Conservation (phyloP, 2,888 invertebrate genomes). For the Norana najaformis region DNA sequence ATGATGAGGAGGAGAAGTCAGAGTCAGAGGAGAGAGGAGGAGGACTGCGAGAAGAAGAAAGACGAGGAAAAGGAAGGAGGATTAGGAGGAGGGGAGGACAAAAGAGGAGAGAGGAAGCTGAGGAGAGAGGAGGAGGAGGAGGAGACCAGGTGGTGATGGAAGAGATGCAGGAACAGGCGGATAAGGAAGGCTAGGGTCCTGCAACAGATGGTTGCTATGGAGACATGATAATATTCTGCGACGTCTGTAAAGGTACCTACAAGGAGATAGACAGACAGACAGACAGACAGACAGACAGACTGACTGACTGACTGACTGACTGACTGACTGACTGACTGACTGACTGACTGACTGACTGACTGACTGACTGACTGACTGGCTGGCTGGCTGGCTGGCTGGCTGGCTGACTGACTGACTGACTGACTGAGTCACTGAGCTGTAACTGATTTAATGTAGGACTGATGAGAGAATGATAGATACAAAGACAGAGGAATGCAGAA, state of each 20-base stretch:
- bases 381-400: not conserved
- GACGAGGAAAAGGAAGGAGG: not conserved
- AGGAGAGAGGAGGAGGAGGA: not conserved
- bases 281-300: not conserved
- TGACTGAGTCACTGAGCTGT: not conserved
- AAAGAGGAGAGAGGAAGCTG: not conserved
- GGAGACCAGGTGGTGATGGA: no score
- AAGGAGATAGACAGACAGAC: slow-evolving; percentile 26
- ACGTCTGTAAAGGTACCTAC: not conserved
- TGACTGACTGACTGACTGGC: not conserved
- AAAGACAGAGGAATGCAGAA: not conserved
- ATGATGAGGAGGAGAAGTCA: not conserved
- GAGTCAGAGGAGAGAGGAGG: not conserved
- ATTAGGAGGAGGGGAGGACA: not conserved
- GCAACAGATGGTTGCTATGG: slow-evolving; percentile 21
- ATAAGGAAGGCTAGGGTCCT: not conserved
- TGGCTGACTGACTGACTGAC: not conserved
- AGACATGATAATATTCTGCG: slow-evolving; percentile 7
- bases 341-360: not conserved
- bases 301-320: not conserved
- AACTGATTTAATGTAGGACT: not conserved
- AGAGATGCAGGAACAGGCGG: not conserved
- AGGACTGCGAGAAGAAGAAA: no score
- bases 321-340: not conserved
- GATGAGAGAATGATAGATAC: not conserved